Conservation (phyloP, 2,888 invertebrate species). For the Eupithecia exiguata region DNA sequence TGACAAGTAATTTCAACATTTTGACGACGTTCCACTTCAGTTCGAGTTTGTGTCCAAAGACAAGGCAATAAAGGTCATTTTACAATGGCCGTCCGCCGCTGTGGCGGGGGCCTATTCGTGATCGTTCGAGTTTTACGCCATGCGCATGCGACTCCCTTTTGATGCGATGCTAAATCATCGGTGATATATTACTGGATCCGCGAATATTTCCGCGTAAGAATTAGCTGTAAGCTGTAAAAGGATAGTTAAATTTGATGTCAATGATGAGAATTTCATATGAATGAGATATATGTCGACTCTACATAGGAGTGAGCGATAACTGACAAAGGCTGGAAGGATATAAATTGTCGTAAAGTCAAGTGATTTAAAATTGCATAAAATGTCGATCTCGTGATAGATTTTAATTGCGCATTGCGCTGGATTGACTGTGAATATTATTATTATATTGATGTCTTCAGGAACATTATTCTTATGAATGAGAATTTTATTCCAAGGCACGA, state of each 20-base stretch:
- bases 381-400: not conserved
- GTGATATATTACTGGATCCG: constrained; percentile 62
- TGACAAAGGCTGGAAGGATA: constrained; percentile 6
- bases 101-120: constrained; percentile 45
- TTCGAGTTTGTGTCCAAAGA: not conserved
- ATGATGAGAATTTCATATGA: constrained; percentile 11
- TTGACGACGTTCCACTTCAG: not conserved
- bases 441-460: constrained; percentile 13
- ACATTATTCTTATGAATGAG: constrained; percentile 4
- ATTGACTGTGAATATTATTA: not conserved
- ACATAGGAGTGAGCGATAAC: constrained; percentile 5
- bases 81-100: not conserved
- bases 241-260: constrained; percentile 20
- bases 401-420: not conserved
- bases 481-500: not conserved
- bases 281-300: constrained; percentile 12
- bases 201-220: constrained; percentile 55
- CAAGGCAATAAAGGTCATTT: constrained; percentile 9
- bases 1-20: not conserved
- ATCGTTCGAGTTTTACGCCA: constrained; percentile 58
- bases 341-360: constrained; percentile 1
- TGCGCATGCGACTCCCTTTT: constrained; percentile 56
- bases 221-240: constrained; percentile 33
- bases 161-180: constrained; percentile 70
- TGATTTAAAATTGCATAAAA: constrained; percentile 15